phyloP scores from a whole-genome alignment of 2,797 vertebrate species.

The Phalloptychus januarius region DNA sequence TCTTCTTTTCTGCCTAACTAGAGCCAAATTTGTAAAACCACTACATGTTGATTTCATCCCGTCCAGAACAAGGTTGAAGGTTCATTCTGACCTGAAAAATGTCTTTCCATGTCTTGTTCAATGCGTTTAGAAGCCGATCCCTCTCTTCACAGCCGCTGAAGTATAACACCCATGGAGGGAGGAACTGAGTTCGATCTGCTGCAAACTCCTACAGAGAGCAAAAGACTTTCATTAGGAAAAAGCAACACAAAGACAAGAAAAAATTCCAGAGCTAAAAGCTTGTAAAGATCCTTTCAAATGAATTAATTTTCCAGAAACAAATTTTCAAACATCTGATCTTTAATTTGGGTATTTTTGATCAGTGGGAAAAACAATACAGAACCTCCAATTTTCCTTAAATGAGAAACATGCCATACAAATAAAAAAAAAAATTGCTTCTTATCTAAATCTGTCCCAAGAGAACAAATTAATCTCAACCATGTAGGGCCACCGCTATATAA shows the following conservation, averaged over 20 bases:
- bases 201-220: constrained; percentile 86
- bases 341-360: not conserved
- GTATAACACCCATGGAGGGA: constrained; percentile 93
- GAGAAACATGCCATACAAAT: not conserved
- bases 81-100: constrained; percentile 86
- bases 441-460: not conserved
- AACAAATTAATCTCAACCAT: not conserved
- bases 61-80: not conserved
- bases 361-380: not conserved
- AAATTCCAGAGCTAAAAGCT: not conserved
- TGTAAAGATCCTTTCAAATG: not conserved
- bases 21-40: not conserved
- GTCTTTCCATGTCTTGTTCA: constrained; percentile 83
- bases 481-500: no score
- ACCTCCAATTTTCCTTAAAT: not conserved
- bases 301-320: not conserved
- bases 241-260: not conserved
- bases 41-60: not conserved
- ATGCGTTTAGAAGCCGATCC: constrained; percentile 85
- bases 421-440: not conserved
- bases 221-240: not conserved
- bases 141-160: constrained; percentile 91
- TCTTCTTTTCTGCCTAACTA: not conserved
- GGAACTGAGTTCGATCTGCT: constrained; percentile 84
- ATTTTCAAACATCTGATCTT: not conserved